These are phyloP conservation scores for Solenopsis invicta DNA, from an alignment of 1,140 invertebrate genomes.

Conservation along the genomic window DNA sequence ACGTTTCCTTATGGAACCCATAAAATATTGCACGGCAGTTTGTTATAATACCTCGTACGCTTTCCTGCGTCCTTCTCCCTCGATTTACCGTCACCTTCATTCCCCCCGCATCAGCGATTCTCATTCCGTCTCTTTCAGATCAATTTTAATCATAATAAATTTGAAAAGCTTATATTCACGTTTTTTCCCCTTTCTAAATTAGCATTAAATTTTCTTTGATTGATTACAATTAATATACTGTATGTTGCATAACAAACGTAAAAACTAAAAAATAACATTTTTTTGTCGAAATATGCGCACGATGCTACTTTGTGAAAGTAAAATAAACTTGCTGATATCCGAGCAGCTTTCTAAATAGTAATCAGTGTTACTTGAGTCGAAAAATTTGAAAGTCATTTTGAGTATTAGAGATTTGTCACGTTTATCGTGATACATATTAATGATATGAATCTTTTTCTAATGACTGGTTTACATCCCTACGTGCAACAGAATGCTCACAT, in stretches of 20 bases:
- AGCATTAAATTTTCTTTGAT: not conserved
- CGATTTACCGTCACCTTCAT: conserved; percentile 62
- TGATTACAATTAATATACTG: not conserved
- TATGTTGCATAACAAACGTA: not conserved
- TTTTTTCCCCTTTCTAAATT: not conserved
- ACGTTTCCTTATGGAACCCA: conserved; percentile 84
- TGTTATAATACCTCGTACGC: conserved; percentile 74
- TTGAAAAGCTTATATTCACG: not conserved
- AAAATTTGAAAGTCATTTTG: not conserved
- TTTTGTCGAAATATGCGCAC: not conserved
- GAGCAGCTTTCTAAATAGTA: not conserved
- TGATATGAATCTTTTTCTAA: conserved; percentile 5
- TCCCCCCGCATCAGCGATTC: conserved; percentile 53
- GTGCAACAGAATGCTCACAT: conserved; percentile 2
- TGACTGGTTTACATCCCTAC: conserved; percentile 51
- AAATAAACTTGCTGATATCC: not conserved
- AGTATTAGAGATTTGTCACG: not conserved
- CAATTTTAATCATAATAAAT: conserved; percentile 1
- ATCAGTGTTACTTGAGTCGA: not conserved
- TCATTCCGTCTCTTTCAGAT: conserved; percentile 44
- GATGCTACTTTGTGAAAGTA: not conserved
- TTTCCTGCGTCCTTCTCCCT: conserved; percentile 61
- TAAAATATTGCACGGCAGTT: conserved; percentile 81
- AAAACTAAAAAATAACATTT: too few relatives aligned
- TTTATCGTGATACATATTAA: conserved; percentile 26